Evolutionary conservation across 1,140 invertebrate genomes (phyloP), one percentile per base, ranked within the genome.

Genomic region (Bombus superbus): DNA sequence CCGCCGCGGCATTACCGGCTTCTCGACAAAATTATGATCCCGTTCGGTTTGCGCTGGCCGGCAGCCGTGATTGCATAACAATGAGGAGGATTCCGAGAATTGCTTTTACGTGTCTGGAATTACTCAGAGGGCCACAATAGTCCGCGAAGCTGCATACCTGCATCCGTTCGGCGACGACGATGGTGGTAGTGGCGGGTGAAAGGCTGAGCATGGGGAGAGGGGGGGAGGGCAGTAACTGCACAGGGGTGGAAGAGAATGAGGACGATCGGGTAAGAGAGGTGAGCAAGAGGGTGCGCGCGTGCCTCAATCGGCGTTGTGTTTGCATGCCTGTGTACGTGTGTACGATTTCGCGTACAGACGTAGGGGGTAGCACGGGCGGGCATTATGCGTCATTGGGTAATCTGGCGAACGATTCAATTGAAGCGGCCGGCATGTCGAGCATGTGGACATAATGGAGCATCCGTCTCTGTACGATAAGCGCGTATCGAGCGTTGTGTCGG

Each of bases 331-430:
- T 53, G 32, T 35, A 35, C 13, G 64, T 3, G 83, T 69, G 73
- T 53, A 35, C 42, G 62, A 25, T 76, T 53, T 76, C 32, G 40
- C 40, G 42, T 22, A 25, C 75, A 53, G 59, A 44, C 79, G 88
- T 81, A 88, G 91, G 90, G 83, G 81, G 79, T 76, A 85, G 74
- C 53, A 88, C 91, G 71, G 84, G 88, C 84, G 83, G 76, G 92
- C 93, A 94, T 95, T 94, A 95, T 95, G 94, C 94, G 93, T 95
- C 94, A 95, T 94, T 94, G 94, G 94, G 91, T 95, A 95, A 95
- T 95, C 94, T 94, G 93, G 92, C 92, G 94, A 94, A 94, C 93
- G 94, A 95, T 95, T 95, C 94, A 94, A 95, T 95, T 94, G 93
- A 94, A 93, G 87, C 93, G 88, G 89, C 88, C 89, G 94, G 94